These are phyloP conservation scores for Agrochola litura DNA, from an alignment of 2,888 invertebrate species.

Conservation along the genomic window DNA sequence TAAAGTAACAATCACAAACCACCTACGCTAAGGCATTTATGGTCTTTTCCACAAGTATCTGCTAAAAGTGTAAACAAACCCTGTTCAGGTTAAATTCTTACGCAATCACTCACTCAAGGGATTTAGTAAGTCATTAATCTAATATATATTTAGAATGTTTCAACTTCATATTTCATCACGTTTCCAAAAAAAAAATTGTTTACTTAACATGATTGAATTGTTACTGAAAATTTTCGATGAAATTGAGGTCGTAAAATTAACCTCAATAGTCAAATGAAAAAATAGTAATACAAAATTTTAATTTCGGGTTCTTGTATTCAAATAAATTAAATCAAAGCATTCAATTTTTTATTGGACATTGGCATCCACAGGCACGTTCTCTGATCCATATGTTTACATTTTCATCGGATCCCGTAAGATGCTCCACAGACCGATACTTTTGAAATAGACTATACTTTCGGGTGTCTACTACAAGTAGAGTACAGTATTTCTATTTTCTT, in stretches of 20 bases:
- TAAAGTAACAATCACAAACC: neutral
- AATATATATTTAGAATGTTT: neutral
- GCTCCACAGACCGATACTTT: neutral
- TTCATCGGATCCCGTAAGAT: neutral
- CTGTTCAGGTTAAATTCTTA: neutral
- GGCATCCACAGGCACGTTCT: no score
- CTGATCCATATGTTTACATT: neutral
- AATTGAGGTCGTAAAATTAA: neutral
- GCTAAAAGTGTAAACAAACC: neutral
- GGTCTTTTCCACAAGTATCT: neutral
- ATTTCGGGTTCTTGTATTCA: no score
- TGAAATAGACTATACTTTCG: no score
- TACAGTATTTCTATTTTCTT: neutral
- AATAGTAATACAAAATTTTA: no score
- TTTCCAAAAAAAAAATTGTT: neutral
- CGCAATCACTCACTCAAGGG: neutral
- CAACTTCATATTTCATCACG: neutral
- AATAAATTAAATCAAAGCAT: neutral
- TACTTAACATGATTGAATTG: neutral
- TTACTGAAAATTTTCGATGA: neutral
- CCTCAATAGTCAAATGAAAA: neutral
- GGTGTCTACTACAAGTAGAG: neutral
- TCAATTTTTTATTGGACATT: neutral
- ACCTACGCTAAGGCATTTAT: no score
- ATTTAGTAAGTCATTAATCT: neutral